Evolutionary conservation across 2,888 invertebrate species (phyloP).

Genomic region (Scaptodrosophila latifasciaeformis): DNA sequence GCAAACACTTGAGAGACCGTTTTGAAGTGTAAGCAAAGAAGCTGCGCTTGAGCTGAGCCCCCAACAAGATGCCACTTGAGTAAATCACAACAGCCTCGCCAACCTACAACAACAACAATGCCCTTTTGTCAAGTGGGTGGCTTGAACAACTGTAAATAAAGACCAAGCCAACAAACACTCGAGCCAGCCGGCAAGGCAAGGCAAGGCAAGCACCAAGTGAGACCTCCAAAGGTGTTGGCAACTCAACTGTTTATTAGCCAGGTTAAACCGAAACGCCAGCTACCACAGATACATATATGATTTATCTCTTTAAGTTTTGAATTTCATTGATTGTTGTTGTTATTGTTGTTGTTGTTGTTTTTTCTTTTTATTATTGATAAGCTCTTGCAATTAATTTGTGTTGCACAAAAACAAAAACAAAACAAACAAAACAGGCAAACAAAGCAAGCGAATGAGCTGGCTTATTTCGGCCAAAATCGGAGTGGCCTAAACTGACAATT

Average conservation of each 20-base stretch:
- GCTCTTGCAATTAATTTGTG: conserved; percentile 58
- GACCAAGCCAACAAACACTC: conserved; percentile 53
- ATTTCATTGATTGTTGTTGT: too few species aligned
- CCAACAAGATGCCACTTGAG: conserved; percentile 44
- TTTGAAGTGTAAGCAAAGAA: conserved; percentile 45
- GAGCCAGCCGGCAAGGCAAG: not conserved
- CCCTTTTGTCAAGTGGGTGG: conserved; percentile 41
- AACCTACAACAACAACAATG: conserved; percentile 29
- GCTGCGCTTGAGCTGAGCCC: conserved; percentile 44
- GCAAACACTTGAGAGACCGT: conserved; percentile 45
- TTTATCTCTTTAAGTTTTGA: too few species aligned
- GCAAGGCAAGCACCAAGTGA: conserved; percentile 22
- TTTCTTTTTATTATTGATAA: too few species aligned
- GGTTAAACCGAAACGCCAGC: conserved; percentile 13
- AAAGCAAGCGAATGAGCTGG: too few species aligned
- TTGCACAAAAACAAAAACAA: too few species aligned
- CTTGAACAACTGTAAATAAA: conserved; percentile 25
- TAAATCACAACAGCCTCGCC: conserved; percentile 6
- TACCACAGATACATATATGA: not conserved
- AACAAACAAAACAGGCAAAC: too few species aligned
- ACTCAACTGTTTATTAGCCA: conserved; percentile 48
- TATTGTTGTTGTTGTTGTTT: too few species aligned
- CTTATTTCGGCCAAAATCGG: too few species aligned
- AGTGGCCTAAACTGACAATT: conserved; percentile 30
- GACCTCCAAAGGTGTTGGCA: conserved; percentile 50